These are phyloP conservation scores for Leucopsar rothschildi DNA, from an alignment of 2,113 vertebrate genomes.

Conservation along the genomic window DNA sequence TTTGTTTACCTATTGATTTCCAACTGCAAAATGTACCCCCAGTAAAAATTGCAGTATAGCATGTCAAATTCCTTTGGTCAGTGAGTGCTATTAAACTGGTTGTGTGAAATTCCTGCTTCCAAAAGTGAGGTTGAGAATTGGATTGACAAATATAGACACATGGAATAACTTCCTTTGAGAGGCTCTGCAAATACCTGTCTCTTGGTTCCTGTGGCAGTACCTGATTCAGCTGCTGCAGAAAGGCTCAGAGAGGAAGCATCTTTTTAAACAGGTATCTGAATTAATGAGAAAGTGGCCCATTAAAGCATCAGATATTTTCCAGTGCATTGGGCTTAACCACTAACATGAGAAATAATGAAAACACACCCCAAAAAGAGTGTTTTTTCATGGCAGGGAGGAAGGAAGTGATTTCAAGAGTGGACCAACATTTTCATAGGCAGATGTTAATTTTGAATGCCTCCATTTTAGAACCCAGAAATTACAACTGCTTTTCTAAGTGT, in stretches of 20 bases:
- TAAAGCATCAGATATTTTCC: not conserved
- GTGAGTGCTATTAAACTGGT: not conserved
- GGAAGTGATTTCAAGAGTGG: not conserved
- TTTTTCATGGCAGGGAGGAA: not conserved
- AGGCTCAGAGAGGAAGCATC: not conserved
- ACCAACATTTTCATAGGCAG: not conserved
- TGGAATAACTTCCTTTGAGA: not conserved
- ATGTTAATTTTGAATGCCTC: slow-evolving; percentile 1
- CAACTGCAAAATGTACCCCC: not conserved
- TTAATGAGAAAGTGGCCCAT: not conserved
- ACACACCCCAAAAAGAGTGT: not conserved
- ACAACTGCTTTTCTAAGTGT: not conserved
- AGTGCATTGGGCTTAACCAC: not conserved
- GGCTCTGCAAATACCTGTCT: not conserved
- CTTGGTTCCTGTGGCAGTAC: not conserved
- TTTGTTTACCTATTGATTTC: not conserved
- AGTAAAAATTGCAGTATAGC: not conserved
- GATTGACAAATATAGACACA: not conserved
- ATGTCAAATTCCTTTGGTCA: not conserved
- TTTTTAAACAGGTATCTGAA: not conserved
- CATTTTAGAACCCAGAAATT: slow-evolving; percentile 43
- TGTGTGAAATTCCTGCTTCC: not conserved
- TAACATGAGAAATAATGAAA: not conserved
- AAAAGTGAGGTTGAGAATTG: not conserved
- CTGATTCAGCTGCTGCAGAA: not conserved